Evolutionary conservation across 2,113 vertebrate genomes (phyloP).

Genomic region (Anolis sagrei): DNA sequence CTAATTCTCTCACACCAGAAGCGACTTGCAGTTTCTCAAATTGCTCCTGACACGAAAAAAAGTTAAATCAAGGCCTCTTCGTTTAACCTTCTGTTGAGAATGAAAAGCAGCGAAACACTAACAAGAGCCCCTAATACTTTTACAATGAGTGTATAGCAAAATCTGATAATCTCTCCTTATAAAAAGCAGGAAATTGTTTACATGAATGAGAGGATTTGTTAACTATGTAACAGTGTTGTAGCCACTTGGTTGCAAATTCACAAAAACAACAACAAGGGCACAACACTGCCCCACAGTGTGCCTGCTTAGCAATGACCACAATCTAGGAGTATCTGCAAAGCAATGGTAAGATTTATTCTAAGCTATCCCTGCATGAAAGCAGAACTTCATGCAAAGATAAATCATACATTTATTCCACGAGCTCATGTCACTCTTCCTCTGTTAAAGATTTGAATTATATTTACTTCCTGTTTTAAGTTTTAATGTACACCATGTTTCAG

Average conservation of each 20-base stretch:
- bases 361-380: not conserved
- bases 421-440: not conserved
- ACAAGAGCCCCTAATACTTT: not conserved
- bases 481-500: not conserved
- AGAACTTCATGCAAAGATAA: not conserved
- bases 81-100: too few relatives aligned
- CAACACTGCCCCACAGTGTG: not conserved
- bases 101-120: not conserved
- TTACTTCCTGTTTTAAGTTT: not conserved
- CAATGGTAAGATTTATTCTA: not conserved
- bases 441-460: not conserved
- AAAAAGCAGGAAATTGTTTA: too few relatives aligned
- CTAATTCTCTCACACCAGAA: too few relatives aligned
- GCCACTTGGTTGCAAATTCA: not conserved
- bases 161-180: not conserved
- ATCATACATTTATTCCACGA: conserved; percentile 14
- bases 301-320: not conserved
- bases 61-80: too few relatives aligned
- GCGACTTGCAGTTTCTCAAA: too few relatives aligned
- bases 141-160: too few relatives aligned
- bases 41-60: too few relatives aligned
- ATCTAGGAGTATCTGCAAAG: conserved; percentile 2
- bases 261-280: not conserved
- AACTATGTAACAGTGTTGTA: too few relatives aligned
- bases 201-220: not conserved